phyloP scores from a whole-genome alignment of 2,113 vertebrate genomes.

The Pseudorasbora parva region DNA sequence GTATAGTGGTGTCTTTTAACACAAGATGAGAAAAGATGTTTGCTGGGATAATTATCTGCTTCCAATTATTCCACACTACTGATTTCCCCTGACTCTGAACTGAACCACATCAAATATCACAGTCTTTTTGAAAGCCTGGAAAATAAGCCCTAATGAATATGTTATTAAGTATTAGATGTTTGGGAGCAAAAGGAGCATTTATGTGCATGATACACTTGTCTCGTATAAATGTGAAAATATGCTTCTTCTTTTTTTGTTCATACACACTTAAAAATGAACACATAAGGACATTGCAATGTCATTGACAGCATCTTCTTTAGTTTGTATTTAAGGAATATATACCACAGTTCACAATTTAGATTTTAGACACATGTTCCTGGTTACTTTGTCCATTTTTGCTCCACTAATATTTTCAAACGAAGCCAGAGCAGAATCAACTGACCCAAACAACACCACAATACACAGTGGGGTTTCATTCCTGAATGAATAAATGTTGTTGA shows the following conservation, averaged over 20 bases:
- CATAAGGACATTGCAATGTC: too few species aligned
- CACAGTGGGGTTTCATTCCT: background rate
- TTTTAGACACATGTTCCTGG: too few species aligned
- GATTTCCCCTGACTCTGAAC: background rate
- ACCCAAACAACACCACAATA: background rate
- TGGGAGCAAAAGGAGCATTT: background rate
- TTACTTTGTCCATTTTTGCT: background rate
- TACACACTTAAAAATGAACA: too few species aligned
- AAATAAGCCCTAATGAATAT: background rate
- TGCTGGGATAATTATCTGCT: background rate
- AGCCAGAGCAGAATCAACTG: background rate
- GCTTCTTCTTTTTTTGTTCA: too few species aligned
- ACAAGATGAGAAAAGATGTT: slow-evolving; percentile 10
- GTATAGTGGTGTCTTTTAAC: slow-evolving; percentile 17
- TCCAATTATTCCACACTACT: background rate
- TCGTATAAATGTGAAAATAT: too few species aligned
- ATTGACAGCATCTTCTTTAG: too few species aligned
- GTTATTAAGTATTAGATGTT: background rate
- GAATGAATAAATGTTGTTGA: background rate
- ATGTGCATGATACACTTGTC: background rate
- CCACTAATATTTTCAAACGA: background rate
- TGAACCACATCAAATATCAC: background rate
- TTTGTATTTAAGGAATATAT: too few species aligned
- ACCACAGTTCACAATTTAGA: too few species aligned
- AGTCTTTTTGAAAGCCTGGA: background rate